A percentile compares a stretch with the other conserved stretches of the same genome.
Evolutionary conservation across 2,888 invertebrate species (phyloP).

Genomic region (Pristionchus entomophagus): DNA sequence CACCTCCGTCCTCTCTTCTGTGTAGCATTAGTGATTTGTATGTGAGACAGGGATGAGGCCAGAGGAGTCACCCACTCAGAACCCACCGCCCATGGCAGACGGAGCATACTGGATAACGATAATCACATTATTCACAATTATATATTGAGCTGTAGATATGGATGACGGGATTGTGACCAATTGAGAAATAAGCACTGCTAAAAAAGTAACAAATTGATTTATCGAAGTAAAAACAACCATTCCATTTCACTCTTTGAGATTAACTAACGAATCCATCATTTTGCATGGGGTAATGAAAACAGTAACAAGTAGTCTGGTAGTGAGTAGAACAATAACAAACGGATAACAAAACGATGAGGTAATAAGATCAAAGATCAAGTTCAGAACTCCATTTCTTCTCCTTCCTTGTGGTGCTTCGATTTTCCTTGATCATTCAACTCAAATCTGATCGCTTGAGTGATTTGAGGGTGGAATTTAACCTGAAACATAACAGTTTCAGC

Average conservation of each 20-base stretch:
- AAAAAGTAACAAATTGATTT: not conserved
- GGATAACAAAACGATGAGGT: not conserved
- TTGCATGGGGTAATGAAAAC: not conserved
- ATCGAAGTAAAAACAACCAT: conserved; percentile 24
- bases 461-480: conserved; percentile 45
- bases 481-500: not conserved
- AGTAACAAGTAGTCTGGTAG: conserved; percentile 13
- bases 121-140: not conserved
- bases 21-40: not conserved
- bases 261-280: not conserved
- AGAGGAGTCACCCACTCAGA: conserved; percentile 39
- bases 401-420: conserved; percentile 13
- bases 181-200: not conserved
- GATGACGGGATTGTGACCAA: not conserved
- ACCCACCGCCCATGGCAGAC: conserved; percentile 28
- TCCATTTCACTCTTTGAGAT: not conserved
- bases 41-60: conserved; percentile 18
- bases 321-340: not conserved
- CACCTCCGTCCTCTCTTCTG: conserved; percentile 46
- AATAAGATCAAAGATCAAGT: conserved; percentile 15
- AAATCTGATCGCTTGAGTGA: conserved; percentile 37
- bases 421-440: conserved; percentile 42
- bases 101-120: conserved; percentile 1
- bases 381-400: conserved; percentile 43
- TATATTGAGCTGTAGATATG: not conserved